Percentiles rank a stretch among this genome's conserved stretches.
phyloP scores from a whole-genome alignment of 2,888 invertebrate genomes.

The Epicampocera succincta region DNA sequence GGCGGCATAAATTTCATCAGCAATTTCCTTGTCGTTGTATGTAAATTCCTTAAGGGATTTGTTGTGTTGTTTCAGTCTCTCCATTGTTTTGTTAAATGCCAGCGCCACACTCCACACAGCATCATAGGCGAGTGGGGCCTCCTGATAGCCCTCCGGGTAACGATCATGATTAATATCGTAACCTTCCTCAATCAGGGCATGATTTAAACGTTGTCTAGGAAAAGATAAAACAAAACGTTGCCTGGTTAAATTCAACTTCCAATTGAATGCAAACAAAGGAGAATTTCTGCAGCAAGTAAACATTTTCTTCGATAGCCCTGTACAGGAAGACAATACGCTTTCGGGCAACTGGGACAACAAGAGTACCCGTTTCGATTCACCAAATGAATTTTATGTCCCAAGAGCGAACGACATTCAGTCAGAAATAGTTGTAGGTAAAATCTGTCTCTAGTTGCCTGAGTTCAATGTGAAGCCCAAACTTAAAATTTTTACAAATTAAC shows the following conservation, averaged over 20 bases:
- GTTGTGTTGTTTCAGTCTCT: constrained; percentile 88
- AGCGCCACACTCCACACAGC: constrained; percentile 99
- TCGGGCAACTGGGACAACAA: no score
- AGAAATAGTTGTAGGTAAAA: no score
- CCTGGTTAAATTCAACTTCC: neutral
- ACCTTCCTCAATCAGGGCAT: constrained; percentile 89
- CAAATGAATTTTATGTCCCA: no score
- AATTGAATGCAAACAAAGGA: no score
- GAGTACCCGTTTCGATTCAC: no score
- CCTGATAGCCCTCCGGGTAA: constrained; percentile 97
- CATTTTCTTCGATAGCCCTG: no score
- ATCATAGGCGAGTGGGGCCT: constrained; percentile 99
- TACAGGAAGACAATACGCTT: no score
- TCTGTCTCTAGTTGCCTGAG: no score
- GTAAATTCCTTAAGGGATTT: constrained; percentile 96
- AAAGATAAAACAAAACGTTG: neutral
- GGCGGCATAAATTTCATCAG: constrained; percentile 97
- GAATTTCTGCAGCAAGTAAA: no score
- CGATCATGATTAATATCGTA: constrained; percentile 93
- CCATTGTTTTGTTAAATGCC: constrained; percentile 98
- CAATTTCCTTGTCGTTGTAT: constrained; percentile 96
- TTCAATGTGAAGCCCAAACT: no score
- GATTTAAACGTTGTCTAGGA: constrained; percentile 88
- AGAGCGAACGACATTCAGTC: no score
- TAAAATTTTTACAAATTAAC: no score